Percentiles rank a stretch among this genome's conserved stretches.
Conservation (phyloP, 2,888 invertebrate species). For the Drosophila macrospina region DNA sequence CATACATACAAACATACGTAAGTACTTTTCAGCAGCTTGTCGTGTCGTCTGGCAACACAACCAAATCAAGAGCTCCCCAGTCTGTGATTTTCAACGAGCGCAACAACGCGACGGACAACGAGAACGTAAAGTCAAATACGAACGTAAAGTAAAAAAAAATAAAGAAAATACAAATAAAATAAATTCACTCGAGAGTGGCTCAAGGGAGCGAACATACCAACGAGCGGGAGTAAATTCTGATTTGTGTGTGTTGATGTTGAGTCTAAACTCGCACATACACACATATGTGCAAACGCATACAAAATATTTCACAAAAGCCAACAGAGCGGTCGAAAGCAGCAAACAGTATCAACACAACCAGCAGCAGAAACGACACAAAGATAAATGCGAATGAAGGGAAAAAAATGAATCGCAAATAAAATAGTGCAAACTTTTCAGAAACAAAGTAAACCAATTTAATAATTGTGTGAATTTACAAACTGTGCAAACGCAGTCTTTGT, state of each 20-base stretch:
- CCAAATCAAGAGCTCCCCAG: constrained; percentile 25
- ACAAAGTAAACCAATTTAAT: constrained; percentile 2
- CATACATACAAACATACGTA: background rate
- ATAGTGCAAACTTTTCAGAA: constrained; percentile 27
- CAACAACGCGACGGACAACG: constrained; percentile 7
- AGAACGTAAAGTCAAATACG: constrained; percentile 10
- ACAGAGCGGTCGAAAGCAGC: constrained; percentile 37
- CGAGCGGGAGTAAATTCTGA: constrained; percentile 51
- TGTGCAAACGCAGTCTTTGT: constrained; percentile 30
- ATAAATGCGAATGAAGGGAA: constrained; percentile 19
- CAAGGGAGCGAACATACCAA: constrained; percentile 35
- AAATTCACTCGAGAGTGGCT: constrained; percentile 31
- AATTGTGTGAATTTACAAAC: constrained; percentile 9
- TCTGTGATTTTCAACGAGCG: constrained; percentile 29
- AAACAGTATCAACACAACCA: constrained; percentile 56
- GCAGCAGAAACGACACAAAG: constrained; percentile 46
- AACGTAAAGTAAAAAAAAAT: constrained; percentile 8
- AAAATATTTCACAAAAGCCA: constrained; percentile 51
- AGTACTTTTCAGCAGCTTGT: constrained; percentile 10
- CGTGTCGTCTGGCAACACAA: constrained; percentile 18
- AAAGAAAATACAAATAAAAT: too few species aligned
- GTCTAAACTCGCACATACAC: constrained; percentile 21
- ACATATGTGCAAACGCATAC: constrained; percentile 13
- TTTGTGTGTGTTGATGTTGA: constrained; percentile 24
- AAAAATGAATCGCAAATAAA: constrained; percentile 38